Evolutionary conservation across 1,140 invertebrate species (phyloP), one percentile per base, ranked within the genome.

Genomic region (Schmidtea mediterranea): DNA sequence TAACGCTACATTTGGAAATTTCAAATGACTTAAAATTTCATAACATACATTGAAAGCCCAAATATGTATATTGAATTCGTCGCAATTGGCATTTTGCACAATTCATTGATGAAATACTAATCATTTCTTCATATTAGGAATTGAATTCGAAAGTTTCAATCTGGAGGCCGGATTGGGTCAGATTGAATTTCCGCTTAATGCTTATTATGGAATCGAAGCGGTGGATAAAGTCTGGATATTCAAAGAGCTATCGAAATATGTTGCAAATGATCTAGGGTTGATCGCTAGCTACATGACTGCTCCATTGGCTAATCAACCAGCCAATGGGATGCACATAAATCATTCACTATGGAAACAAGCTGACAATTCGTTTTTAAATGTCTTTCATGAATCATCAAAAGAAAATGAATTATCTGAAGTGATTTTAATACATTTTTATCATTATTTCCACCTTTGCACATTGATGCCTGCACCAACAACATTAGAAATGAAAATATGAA

Each of bases 251-350:
- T 6, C 47, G 9, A 53, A 51, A 45, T 52, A 53, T 15, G 51
- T 54, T 5, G 26, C 38, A 15, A 36, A 47, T 19, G 45, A 46
- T 18, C 18, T 38, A n/a, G 49, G 49, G 18, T 43, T 19, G 16
- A 45, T 40, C 13, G 53, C 52, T 2, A 48, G 48, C 9, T 54
- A 53, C 23, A 54, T 54, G 53, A 36, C 53, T 5, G 47, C 46
- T 22, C 53, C 53, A 16, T 37, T 36, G 15, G n/a, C 9, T 8
- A 22, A 24, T 10, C 1, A 0, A 13, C 37, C 19, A 5, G 21
- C 40, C 15, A 55, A 51, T 37, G 53, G 52, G 1, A 22, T 49
- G 40, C 53, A 54, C 45, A 43, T 43, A 36, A 54, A 53, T 41
- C 52, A 53, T 23, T 54, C 53, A 16, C 16, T 54, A 10, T 54